Evolutionary conservation across 2,888 invertebrate species (phyloP), one percentile per base, ranked within the genome.

Genomic region (Argyresthia goedartella): DNA sequence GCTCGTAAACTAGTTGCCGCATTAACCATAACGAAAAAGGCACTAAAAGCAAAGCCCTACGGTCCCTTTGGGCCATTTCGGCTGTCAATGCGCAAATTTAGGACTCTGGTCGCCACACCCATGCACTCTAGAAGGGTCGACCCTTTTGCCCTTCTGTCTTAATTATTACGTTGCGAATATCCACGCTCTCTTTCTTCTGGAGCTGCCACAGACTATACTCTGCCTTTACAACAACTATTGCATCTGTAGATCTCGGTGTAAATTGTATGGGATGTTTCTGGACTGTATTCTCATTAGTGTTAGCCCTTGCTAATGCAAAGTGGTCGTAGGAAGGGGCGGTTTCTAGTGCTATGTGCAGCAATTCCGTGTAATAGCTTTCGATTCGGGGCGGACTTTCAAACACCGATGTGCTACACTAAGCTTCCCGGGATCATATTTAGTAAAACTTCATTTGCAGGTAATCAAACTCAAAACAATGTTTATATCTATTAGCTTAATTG

Each of bases 61-160:
- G 65, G 74, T 84, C 85, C 85, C 85, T 76, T 55, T 71, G 76
- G 85, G 85, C 82, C 75, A 76, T 86, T 86, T 82, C 76, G 80
- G 76, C 86, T 85, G 86, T 86, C 86, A 86, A 85, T 86, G 85
- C 72, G 82, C 78, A 84, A 82, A 86, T 86, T 85, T 86, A 86
- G 82, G 53, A 53, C 49, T 48, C 41, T 42, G 81, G 65, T 66
- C 69, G 75, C 79, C 85, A 85, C 86, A 74, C 86, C 86, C 86
- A 85, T 81, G 73, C 85, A 85, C 85, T 86, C 74, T 68, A 60
- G 68, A 74, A 76, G 81, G 82, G 81, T 78, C 79, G 81, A 81
- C 78, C 81, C 76, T 66, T 70, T 62, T 72, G 80, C 81, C 82
- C 79, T 82, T 77, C 25, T 76, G 81, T 80, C 81, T 81, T 79